Conservation (phyloP, 2,797 vertebrate species). For the Acrossocheilus fasciatus region DNA sequence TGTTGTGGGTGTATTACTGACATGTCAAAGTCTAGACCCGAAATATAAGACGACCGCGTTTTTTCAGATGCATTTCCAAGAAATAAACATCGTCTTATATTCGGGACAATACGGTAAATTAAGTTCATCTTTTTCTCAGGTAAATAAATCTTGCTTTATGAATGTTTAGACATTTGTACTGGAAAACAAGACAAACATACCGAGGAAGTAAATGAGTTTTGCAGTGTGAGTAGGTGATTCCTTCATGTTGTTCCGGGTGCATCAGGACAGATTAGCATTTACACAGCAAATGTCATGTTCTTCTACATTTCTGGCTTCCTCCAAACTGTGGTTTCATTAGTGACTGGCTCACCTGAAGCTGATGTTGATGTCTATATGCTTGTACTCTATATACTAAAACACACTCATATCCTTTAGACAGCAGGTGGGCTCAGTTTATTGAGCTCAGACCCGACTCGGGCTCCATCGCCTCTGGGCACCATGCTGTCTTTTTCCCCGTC, state of each 20-base stretch:
- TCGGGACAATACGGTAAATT: too few species aligned
- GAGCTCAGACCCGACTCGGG: slow-evolving; percentile 22
- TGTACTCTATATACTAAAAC: slow-evolving; percentile 35
- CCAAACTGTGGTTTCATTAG: not conserved
- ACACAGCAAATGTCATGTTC: slow-evolving; percentile 4
- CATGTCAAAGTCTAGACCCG: too few species aligned
- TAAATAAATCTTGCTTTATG: not conserved
- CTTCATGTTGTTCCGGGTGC: not conserved
- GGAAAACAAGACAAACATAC: not conserved
- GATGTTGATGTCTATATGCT: slow-evolving; percentile 1
- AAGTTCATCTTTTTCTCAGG: not conserved
- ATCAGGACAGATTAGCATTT: not conserved
- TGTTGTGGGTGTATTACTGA: too few species aligned
- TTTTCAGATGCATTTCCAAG: too few species aligned
- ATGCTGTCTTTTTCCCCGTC: slow-evolving; percentile 3
- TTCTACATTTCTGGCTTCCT: not conserved
- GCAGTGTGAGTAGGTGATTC: not conserved
- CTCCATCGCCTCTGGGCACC: slow-evolving; percentile 28
- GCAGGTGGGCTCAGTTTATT: slow-evolving; percentile 43
- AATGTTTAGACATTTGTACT: not conserved
- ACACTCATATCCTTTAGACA: slow-evolving; percentile 44
- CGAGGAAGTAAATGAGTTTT: not conserved
- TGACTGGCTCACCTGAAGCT: slow-evolving; percentile 1
- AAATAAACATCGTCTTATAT: too few species aligned
- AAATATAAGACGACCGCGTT: too few species aligned